Evolutionary conservation across 2,888 invertebrate species (phyloP).

Genomic region (Abrostola triplasia): DNA sequence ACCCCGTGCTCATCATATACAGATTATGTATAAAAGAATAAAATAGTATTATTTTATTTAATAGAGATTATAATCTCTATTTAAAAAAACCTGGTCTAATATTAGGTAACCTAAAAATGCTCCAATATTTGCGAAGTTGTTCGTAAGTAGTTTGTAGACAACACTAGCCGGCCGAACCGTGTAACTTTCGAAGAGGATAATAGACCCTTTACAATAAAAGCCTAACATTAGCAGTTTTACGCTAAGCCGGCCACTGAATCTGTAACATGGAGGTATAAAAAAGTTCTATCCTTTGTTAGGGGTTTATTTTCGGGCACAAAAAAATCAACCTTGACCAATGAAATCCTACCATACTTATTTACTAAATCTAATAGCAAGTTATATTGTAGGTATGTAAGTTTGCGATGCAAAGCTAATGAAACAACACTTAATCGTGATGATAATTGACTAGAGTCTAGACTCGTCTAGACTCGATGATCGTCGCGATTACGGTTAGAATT

Average conservation of each 20-base stretch:
- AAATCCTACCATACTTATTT: background rate
- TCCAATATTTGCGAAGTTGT: constrained; percentile 38
- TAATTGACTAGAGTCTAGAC: too few species aligned
- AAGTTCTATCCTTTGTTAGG: constrained; percentile 37
- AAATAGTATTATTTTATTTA: too few species aligned
- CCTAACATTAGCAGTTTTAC: constrained; percentile 55
- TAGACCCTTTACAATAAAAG: constrained; percentile 46
- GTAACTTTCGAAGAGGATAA: constrained; percentile 47
- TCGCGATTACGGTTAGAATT: too few species aligned
- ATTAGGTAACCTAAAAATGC: constrained; percentile 30
- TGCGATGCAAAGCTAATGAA: too few species aligned
- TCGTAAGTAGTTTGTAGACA: constrained; percentile 45
- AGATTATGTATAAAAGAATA: too few species aligned
- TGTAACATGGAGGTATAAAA: constrained; percentile 46
- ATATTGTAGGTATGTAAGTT: too few species aligned
- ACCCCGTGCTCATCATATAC: too few species aligned
- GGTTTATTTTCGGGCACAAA: constrained; percentile 21
- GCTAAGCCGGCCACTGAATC: constrained; percentile 49
- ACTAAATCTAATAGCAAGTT: too few species aligned
- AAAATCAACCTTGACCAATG: constrained; percentile 13
- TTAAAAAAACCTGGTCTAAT: too few species aligned
- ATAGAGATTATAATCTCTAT: too few species aligned
- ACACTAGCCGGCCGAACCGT: constrained; percentile 33
- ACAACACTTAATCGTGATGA: too few species aligned
- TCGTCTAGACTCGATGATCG: too few species aligned